Percentiles rank a stretch among this genome's conserved stretches.
These are phyloP conservation scores for Odontophorus gujanensis DNA, from an alignment of 2,113 vertebrate genomes.

Conservation along the genomic window DNA sequence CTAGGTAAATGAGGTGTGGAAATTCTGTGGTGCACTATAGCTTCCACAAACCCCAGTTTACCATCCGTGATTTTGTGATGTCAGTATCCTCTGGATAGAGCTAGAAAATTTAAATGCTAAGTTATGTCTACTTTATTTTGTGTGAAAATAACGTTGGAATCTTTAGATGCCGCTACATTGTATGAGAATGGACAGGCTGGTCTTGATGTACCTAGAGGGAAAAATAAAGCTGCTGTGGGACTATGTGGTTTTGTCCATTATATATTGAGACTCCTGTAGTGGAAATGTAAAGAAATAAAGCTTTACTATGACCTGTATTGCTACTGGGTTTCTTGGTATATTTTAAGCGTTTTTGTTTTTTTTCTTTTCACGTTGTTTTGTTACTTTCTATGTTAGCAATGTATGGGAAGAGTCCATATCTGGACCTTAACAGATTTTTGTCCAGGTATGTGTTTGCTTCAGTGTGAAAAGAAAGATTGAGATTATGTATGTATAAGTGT, in stretches of 20 bases:
- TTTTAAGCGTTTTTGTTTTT: background rate
- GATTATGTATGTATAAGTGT: background rate
- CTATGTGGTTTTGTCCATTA: background rate
- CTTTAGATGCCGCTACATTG: background rate
- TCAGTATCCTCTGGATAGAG: background rate
- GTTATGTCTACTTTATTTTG: background rate
- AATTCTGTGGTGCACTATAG: background rate
- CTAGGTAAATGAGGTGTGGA: background rate
- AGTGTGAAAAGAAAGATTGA: background rate
- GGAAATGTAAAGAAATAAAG: slow-evolving; percentile 1
- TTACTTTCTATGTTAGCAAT: background rate
- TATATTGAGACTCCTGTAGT: background rate
- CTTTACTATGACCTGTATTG: background rate
- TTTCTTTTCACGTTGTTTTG: background rate
- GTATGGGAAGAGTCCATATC: background rate
- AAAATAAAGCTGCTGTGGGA: background rate
- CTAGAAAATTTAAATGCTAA: background rate
- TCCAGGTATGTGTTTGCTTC: background rate
- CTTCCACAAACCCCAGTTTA: background rate
- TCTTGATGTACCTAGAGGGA: background rate
- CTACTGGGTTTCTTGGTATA: background rate
- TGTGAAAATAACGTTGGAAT: background rate
- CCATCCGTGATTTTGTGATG: background rate
- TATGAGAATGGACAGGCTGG: background rate
- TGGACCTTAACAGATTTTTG: background rate